A percentile compares a stretch with the other conserved stretches of the same genome.
phyloP scores from a whole-genome alignment of 2,797 vertebrate species.

The Pantherophis alleghaniensis region DNA sequence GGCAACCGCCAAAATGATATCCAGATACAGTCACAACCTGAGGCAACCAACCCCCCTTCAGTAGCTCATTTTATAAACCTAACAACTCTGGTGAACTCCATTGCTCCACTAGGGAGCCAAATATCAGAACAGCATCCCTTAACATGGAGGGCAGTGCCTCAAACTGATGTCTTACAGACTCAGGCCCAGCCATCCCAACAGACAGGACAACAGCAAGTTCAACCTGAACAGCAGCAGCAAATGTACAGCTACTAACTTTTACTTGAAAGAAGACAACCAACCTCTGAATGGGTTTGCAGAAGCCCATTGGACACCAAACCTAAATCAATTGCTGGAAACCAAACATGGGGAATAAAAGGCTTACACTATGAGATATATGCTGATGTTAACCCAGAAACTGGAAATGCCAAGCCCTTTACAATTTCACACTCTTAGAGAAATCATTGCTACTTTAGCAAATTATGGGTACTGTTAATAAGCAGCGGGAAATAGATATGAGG shows the following conservation, averaged over 20 bases:
- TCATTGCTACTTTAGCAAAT: neutral
- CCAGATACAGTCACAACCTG: conserved; percentile 77
- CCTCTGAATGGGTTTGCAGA: conserved; percentile 35
- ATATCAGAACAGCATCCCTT: conserved; percentile 83
- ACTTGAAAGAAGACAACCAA: conserved; percentile 1
- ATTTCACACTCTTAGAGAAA: conserved; percentile 10
- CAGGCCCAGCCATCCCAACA: conserved; percentile 70
- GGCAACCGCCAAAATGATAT: conserved; percentile 83
- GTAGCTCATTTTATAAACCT: conserved; percentile 98
- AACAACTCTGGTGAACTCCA: conserved; percentile 93
- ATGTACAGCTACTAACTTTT: conserved; percentile 90
- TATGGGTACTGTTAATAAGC: conserved; percentile 11
- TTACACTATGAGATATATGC: neutral
- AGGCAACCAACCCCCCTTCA: conserved; percentile 76
- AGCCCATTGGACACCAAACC: neutral
- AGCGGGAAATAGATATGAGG: conserved; percentile 16
- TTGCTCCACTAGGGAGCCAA: conserved; percentile 80
- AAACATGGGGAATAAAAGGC: conserved; percentile 49
- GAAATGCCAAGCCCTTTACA: conserved; percentile 12
- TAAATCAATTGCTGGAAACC: conserved; percentile 62
- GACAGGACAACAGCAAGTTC: conserved; percentile 63
- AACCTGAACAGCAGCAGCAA: conserved; percentile 70
- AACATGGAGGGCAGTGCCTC: conserved; percentile 86
- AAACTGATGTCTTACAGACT: conserved; percentile 70
- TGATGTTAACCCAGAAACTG: conserved; percentile 35